Percentiles rank a stretch among this genome's conserved stretches.
These are phyloP conservation scores for Siniperca obscura DNA, from an alignment of 2,797 vertebrate species.

Conservation along the genomic window DNA sequence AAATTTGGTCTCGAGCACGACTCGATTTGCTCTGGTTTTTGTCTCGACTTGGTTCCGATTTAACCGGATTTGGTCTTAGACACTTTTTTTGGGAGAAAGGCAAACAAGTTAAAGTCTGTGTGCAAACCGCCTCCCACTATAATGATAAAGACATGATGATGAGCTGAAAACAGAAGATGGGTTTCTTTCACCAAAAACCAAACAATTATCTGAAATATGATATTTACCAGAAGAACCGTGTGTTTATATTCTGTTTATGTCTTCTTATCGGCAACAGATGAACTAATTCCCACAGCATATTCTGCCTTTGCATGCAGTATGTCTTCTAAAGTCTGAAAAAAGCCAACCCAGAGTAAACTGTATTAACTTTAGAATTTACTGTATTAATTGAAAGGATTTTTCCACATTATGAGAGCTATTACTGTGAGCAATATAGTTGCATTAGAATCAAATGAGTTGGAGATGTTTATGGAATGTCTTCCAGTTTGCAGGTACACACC, in stretches of 20 bases:
- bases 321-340: conserved; percentile 38
- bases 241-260: conserved; percentile 26
- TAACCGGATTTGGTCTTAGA: conserved; percentile 9
- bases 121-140: background rate
- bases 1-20: conserved; percentile 24
- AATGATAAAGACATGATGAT: conserved; percentile 14
- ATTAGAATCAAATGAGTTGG: conserved; percentile 74
- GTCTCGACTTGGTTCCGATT: conserved; percentile 24
- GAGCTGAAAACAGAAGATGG: conserved; percentile 9
- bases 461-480: conserved; percentile 72
- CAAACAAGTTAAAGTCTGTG: conserved; percentile 11
- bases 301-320: conserved; percentile 11
- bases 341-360: conserved; percentile 44
- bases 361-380: conserved; percentile 73
- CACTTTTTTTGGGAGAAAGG: conserved; percentile 8
- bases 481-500: conserved; percentile 82
- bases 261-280: conserved; percentile 51
- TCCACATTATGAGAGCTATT: conserved; percentile 75
- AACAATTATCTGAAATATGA: conserved; percentile 50
- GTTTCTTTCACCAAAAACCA: conserved; percentile 30
- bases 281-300: conserved; percentile 38
- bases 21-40: conserved; percentile 34
- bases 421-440: conserved; percentile 80
- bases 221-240: conserved; percentile 15
- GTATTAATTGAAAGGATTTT: conserved; percentile 79